Evolutionary conservation across 1,140 invertebrate species (phyloP).

Genomic region (Trypoxylus dichotomus): DNA sequence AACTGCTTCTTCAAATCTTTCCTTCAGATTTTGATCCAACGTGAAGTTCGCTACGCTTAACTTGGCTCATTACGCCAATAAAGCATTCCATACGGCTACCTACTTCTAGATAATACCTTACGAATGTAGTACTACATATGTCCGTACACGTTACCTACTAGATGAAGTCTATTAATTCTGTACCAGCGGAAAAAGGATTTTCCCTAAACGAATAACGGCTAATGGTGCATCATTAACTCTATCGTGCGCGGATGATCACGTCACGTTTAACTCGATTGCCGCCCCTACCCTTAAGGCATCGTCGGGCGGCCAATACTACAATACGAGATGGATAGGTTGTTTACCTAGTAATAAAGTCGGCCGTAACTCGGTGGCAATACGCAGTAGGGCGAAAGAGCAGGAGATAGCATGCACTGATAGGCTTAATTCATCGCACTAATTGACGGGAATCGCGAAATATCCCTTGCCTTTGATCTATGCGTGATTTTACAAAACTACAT

Average conservation of each 20-base stretch:
- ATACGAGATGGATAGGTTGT: neutral
- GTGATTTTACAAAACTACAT: neutral
- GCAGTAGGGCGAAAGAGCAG: neutral
- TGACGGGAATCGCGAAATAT: neutral
- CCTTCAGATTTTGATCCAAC: no score
- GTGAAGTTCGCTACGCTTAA: no score
- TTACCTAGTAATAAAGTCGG: neutral
- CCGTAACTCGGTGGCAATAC: no score
- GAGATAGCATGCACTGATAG: neutral
- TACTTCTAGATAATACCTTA: no score
- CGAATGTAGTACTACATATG: no score
- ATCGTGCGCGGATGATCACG: constrained; percentile 1
- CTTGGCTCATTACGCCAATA: no score
- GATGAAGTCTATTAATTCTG: no score
- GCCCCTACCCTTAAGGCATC: neutral
- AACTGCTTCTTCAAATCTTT: no score
- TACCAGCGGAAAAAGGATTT: no score
- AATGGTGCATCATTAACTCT: constrained; percentile 22
- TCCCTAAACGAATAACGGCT: neutral
- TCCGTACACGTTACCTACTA: no score
- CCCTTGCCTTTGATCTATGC: neutral
- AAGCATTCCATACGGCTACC: no score
- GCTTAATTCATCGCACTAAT: constrained; percentile 16
- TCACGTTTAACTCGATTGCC: constrained; percentile 12
- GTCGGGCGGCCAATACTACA: neutral